These are phyloP conservation scores for Cephus pygmeus DNA, from an alignment of 2,888 invertebrate species.

Conservation along the genomic window DNA sequence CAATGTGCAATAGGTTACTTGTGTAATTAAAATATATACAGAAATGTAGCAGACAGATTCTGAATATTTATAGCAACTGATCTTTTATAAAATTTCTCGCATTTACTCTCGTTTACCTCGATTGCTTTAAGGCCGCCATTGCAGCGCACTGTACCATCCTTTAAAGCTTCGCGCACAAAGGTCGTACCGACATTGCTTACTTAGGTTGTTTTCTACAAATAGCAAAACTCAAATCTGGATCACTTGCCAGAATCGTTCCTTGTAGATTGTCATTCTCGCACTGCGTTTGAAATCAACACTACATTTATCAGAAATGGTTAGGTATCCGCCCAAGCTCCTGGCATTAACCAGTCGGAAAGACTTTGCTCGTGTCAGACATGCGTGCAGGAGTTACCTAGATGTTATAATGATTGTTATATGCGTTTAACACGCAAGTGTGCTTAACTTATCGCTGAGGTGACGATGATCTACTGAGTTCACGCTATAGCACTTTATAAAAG, in stretches of 20 bases:
- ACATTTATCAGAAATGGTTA: background rate
- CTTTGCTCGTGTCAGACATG: background rate
- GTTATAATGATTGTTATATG: background rate
- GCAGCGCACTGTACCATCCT: background rate
- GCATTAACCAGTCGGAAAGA: background rate
- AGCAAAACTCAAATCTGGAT: background rate
- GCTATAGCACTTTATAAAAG: background rate
- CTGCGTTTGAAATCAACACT: background rate
- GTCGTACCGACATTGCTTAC: background rate
- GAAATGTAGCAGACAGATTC: background rate
- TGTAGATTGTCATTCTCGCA: background rate
- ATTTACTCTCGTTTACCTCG: background rate
- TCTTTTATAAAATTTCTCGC: background rate
- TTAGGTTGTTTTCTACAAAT: background rate
- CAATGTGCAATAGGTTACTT: background rate
- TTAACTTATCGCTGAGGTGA: background rate
- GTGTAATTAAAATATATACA: background rate
- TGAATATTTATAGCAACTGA: background rate
- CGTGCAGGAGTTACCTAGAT: background rate
- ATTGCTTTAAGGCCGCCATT: background rate
- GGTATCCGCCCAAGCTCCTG: background rate
- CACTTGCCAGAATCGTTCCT: background rate
- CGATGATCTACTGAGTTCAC: background rate
- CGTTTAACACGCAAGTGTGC: background rate
- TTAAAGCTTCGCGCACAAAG: background rate